Percentiles rank a stretch among this genome's conserved stretches.
phyloP scores from a whole-genome alignment of 2,113 vertebrate species.

The Sakesphorus luctuosus region DNA sequence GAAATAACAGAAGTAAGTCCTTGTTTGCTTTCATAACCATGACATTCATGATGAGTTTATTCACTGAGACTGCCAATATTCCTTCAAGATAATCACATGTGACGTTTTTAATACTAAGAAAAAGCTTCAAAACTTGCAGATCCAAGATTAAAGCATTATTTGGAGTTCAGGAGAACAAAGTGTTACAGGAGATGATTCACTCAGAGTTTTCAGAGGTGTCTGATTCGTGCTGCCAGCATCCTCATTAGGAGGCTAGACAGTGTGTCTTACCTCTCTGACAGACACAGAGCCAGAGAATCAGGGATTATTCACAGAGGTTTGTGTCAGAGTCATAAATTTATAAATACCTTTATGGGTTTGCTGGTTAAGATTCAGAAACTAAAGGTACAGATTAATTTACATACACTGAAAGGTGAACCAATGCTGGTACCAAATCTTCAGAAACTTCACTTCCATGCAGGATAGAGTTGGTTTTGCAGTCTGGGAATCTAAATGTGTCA shows the following conservation, averaged over 20 bases:
- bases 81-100: neutral
- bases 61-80: neutral
- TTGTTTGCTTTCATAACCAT: neutral
- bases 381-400: neutral
- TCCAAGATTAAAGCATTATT: neutral
- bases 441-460: neutral
- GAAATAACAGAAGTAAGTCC: neutral
- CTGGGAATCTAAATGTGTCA: neutral
- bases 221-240: neutral
- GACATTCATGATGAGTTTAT: neutral
- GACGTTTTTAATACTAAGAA: neutral
- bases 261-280: neutral
- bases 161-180: neutral
- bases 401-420: neutral
- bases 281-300: neutral
- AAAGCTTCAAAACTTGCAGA: neutral
- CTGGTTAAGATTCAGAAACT: neutral
- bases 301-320: neutral
- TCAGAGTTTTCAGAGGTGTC: neutral
- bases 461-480: neutral
- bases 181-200: neutral
- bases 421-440: neutral
- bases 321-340: neutral
- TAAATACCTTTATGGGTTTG: neutral
- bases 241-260: neutral